phyloP scores from a whole-genome alignment of 2,888 invertebrate genomes.

The Adelognathus sp. region DNA sequence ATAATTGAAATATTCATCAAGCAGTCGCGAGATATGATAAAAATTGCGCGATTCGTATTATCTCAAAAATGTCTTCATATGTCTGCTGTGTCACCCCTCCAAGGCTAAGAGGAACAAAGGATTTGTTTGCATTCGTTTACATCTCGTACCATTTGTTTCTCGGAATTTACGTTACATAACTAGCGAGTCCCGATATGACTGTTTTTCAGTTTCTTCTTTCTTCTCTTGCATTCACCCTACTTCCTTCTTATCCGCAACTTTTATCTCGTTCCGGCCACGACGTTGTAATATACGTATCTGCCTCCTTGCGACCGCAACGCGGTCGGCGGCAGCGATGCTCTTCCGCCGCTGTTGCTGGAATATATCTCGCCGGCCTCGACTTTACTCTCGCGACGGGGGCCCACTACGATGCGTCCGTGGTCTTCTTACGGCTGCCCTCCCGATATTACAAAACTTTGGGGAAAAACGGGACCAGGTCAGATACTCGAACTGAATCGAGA shows the following conservation, averaged over 20 bases:
- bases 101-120: neutral
- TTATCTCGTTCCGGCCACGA: neutral
- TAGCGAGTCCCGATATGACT: neutral
- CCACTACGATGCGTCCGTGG: neutral
- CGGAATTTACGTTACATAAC: neutral
- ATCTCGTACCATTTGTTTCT: neutral
- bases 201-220: neutral
- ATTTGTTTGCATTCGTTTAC: neutral
- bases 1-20: too few species aligned
- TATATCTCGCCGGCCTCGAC: slow-evolving; percentile 12
- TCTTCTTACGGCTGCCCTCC: neutral
- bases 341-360: neutral
- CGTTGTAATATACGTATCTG: neutral
- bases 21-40: too few species aligned
- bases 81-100: neutral
- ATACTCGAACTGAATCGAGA: slow-evolving; percentile 36
- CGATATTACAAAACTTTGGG: slow-evolving; percentile 33
- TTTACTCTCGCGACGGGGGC: neutral
- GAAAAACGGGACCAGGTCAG: slow-evolving; percentile 43
- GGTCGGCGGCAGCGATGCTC: neutral
- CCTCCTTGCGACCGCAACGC: neutral
- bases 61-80: too few species aligned
- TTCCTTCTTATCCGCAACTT: neutral
- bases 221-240: neutral
- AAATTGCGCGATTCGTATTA: too few species aligned